Conservation (phyloP, 2,797 vertebrate species). For the Cephalopachus bancanus region DNA sequence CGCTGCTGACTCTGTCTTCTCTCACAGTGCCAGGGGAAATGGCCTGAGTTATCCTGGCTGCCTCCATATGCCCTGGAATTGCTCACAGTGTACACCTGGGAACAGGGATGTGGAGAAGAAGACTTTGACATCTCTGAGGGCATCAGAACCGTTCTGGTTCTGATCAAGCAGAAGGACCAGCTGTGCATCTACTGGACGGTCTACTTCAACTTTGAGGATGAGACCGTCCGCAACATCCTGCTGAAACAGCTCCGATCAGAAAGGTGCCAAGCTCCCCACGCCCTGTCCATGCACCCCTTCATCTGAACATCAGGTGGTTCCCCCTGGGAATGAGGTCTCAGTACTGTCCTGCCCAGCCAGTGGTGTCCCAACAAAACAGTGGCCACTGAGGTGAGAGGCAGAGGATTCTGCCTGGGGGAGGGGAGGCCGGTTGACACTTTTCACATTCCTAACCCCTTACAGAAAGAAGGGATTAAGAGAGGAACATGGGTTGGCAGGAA, state of each 20-base stretch:
- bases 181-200: no score
- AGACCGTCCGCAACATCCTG: no score
- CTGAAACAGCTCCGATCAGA: not conserved
- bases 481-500: not conserved
- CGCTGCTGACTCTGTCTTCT: no score
- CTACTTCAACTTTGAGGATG: no score
- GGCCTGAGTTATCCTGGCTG: accelerated
- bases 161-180: no score
- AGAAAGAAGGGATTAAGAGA: not conserved
- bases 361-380: not conserved
- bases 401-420: not conserved
- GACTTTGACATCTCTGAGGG: no score
- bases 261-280: no score
- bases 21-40: not conserved
- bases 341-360: not conserved
- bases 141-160: no score
- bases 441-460: not conserved
- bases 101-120: no score
- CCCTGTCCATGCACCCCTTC: not conserved
- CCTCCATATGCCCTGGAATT: no score
- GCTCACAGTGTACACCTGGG: no score
- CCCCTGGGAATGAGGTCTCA: not conserved
- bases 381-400: not conserved
- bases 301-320: not conserved
- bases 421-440: accelerated